A percentile compares a stretch with the other conserved stretches of the same genome.
phyloP scores from a whole-genome alignment of 2,888 invertebrate genomes.

The Tiliacea aurago region DNA sequence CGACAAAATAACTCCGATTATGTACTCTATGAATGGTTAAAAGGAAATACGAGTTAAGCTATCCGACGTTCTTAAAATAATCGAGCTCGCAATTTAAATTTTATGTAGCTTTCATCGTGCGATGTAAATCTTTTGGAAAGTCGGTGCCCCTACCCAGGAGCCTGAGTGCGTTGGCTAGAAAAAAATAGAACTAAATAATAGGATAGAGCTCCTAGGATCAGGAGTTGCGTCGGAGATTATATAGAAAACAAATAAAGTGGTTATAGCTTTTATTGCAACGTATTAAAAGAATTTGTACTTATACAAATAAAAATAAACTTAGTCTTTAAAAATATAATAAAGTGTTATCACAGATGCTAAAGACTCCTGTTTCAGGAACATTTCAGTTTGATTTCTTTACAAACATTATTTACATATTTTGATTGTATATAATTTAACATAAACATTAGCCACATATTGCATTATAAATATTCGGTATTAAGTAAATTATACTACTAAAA shows the following conservation, averaged over 20 bases:
- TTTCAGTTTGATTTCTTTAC: constrained; percentile 30
- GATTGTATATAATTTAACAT: constrained; percentile 27
- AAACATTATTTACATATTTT: constrained; percentile 19
- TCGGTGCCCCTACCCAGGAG: no score
- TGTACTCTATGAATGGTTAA: no score
- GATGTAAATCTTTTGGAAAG: neutral
- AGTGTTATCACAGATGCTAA: constrained; percentile 66
- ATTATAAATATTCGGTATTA: constrained; percentile 12
- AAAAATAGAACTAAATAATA: neutral
- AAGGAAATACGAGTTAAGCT: no score
- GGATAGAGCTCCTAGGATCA: neutral
- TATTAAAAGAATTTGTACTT: constrained; percentile 59
- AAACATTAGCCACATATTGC: constrained; percentile 24
- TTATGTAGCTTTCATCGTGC: neutral
- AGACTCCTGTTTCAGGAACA: constrained; percentile 39
- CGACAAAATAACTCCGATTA: no score
- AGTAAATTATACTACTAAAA: constrained; percentile 26
- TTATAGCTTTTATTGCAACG: constrained; percentile 52
- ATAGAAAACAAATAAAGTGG: constrained; percentile 3
- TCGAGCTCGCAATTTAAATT: no score
- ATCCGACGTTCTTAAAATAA: no score
- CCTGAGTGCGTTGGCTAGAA: neutral
- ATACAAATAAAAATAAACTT: constrained; percentile 30
- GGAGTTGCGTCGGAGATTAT: neutral
- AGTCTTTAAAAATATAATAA: constrained; percentile 14